phyloP scores from a whole-genome alignment of 2,888 invertebrate species.

The Ametastegia equiseti region DNA sequence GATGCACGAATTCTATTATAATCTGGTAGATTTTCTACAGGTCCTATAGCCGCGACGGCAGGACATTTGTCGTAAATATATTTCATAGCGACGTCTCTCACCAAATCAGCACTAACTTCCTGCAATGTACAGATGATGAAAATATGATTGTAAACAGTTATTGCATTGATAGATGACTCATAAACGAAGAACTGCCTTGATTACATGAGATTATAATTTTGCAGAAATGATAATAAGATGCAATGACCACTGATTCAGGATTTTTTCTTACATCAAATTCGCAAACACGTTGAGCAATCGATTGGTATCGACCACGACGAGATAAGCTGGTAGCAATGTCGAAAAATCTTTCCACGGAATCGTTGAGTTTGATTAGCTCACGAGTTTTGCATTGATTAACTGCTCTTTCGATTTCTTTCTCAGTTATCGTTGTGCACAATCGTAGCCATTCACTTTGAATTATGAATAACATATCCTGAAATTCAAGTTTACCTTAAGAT shows the following conservation, averaged over 20 bases:
- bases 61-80: constrained; percentile 76
- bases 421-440: constrained; percentile 69
- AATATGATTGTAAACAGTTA: neutral
- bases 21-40: constrained; percentile 75
- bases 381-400: constrained; percentile 69
- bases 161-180: neutral
- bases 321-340: constrained; percentile 74
- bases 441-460: constrained; percentile 75
- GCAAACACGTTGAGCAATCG: constrained; percentile 42
- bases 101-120: constrained; percentile 51
- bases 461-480: constrained; percentile 72
- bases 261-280: neutral
- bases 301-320: constrained; percentile 66
- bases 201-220: neutral
- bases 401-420: constrained; percentile 71
- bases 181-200: neutral
- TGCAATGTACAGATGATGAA: constrained; percentile 27
- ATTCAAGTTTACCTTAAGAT: neutral
- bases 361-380: constrained; percentile 66
- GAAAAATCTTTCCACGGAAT: constrained; percentile 69
- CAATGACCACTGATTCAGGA: neutral
- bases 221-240: neutral
- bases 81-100: constrained; percentile 61
- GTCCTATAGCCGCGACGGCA: constrained; percentile 75
- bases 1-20: constrained; percentile 73